Percentiles rank a stretch among this genome's conserved stretches.
Conservation (phyloP, 2,888 invertebrate species). For the Coremacera marginata region DNA sequence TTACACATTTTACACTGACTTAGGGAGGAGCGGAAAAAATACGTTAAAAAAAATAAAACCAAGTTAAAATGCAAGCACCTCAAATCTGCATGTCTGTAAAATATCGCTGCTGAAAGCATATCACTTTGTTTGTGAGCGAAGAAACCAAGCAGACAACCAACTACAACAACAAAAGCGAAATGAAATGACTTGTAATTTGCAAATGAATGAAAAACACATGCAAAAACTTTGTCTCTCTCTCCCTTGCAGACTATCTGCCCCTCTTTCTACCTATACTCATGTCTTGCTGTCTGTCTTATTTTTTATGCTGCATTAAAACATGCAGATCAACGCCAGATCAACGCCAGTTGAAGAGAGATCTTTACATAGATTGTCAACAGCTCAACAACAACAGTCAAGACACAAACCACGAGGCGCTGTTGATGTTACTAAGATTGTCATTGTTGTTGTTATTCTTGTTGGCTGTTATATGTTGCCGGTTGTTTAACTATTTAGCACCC, state of each 20-base stretch:
- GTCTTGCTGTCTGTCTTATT: not conserved
- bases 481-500: conserved; percentile 22
- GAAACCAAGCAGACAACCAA: conserved; percentile 5
- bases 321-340: conserved; percentile 20
- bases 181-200: conserved; percentile 28
- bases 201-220: conserved; percentile 35
- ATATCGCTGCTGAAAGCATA: not conserved
- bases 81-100: not conserved
- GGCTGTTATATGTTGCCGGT: conserved; percentile 11
- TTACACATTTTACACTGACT: not conserved
- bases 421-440: not conserved
- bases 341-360: conserved; percentile 11
- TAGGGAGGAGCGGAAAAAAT: conserved; percentile 3
- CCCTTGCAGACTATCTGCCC: not conserved
- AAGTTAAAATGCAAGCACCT: not conserved
- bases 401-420: conserved; percentile 1
- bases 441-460: not conserved
- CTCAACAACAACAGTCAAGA: conserved; percentile 15
- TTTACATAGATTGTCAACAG: conserved; percentile 21
- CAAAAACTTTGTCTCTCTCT: not conserved
- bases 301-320: conserved; percentile 1
- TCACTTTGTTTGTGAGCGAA: not conserved
- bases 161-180: not conserved
- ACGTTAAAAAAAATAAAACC: conserved; percentile 3
- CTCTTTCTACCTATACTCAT: not conserved